A percentile compares a stretch with the other conserved stretches of the same genome.
These are phyloP conservation scores for Drosophila koepferae DNA, from an alignment of 2,888 invertebrate species.

Conservation along the genomic window DNA sequence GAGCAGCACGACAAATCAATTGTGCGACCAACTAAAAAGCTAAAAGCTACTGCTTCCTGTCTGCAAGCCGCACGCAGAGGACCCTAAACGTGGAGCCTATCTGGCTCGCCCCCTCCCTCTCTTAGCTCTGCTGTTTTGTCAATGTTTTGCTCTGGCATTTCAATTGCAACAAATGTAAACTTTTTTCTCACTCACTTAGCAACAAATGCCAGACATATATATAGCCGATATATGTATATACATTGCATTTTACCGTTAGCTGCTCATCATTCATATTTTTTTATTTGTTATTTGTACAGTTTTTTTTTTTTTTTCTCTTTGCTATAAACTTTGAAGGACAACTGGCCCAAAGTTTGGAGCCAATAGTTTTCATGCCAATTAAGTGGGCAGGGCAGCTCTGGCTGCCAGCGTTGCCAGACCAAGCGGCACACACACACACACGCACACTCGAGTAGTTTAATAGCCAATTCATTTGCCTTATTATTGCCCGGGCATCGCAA, in stretches of 20 bases:
- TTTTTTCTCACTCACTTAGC: slow-evolving; percentile 22
- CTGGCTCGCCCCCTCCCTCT: not conserved
- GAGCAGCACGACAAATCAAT: slow-evolving; percentile 56
- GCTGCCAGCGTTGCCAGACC: slow-evolving; percentile 41
- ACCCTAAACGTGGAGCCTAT: not conserved
- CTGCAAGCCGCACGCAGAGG: slow-evolving; percentile 10
- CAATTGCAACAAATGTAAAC: slow-evolving; percentile 51
- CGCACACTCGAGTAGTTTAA: slow-evolving; percentile 34
- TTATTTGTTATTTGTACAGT: not conserved
- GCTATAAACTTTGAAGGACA: slow-evolving; percentile 35
- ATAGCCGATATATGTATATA: too few relatives aligned
- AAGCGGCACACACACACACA: slow-evolving; percentile 3
- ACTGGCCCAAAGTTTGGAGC: slow-evolving; percentile 43
- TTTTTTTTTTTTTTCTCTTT: slow-evolving; percentile 4
- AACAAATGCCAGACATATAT: slow-evolving; percentile 17
- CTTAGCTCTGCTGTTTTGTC: too few relatives aligned
- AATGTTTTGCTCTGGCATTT: slow-evolving; percentile 57
- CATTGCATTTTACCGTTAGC: slow-evolving; percentile 64
- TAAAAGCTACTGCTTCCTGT: slow-evolving; percentile 46
- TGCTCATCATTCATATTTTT: slow-evolving; percentile 72
- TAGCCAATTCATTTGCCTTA: slow-evolving; percentile 67
- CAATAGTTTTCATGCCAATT: slow-evolving; percentile 67
- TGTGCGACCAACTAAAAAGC: slow-evolving; percentile 70
- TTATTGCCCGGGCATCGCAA: slow-evolving; percentile 58
- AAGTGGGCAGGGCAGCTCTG: slow-evolving; percentile 50